phyloP scores from a whole-genome alignment of 2,888 invertebrate genomes.

The Trichopria drosophilae region DNA sequence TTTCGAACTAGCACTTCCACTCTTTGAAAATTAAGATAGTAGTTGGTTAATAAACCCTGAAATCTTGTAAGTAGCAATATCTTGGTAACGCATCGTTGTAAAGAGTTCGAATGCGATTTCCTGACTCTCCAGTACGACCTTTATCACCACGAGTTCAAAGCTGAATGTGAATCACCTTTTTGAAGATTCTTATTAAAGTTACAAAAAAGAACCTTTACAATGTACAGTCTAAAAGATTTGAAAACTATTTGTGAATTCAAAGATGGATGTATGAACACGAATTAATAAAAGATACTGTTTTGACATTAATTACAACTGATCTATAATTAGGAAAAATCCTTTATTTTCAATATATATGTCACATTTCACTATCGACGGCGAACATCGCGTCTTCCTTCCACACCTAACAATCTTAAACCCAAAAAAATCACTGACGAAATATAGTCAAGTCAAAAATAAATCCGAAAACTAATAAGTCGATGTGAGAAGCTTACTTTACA shows the following conservation, averaged over 20 bases:
- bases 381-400: too few species aligned
- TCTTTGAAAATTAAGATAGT: too few species aligned
- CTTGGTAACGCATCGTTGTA: background rate
- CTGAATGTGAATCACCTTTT: conserved; percentile 17
- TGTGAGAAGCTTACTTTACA: too few species aligned
- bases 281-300: conserved; percentile 28
- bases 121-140: background rate
- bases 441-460: too few species aligned
- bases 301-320: conserved; percentile 13
- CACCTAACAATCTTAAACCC: too few species aligned
- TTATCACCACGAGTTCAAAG: conserved; percentile 9
- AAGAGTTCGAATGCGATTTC: too few species aligned
- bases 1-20: background rate
- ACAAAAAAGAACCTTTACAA: conserved; percentile 8
- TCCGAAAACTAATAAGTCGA: too few species aligned
- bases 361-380: too few species aligned
- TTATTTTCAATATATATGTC: too few species aligned
- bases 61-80: conserved; percentile 21
- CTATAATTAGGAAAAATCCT: too few species aligned
- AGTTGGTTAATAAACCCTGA: too few species aligned
- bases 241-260: conserved; percentile 21
- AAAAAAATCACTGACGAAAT: too few species aligned
- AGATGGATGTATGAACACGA: conserved; percentile 18
- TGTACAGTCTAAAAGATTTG: conserved; percentile 10
- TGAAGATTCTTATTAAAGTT: conserved; percentile 9